Conservation (phyloP, 1,140 invertebrate genomes). For the Zaprionus tsacasi region DNA sequence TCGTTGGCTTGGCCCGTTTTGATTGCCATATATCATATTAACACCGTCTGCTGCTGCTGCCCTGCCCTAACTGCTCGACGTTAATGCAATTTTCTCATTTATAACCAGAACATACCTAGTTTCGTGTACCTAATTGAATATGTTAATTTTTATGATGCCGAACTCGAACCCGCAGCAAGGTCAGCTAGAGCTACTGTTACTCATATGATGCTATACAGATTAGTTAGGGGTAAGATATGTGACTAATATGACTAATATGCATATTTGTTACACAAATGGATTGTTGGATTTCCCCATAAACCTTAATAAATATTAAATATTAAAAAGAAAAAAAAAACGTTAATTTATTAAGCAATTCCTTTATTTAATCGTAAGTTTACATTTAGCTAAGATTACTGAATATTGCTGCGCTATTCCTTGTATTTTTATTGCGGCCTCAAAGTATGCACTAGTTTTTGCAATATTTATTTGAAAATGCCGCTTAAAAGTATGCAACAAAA, state of each 20-base stretch:
- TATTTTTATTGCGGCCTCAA: neutral
- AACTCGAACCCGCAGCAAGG: constrained; percentile 9
- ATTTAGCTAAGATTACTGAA: neutral
- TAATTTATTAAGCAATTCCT: neutral
- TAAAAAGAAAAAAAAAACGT: too few relatives aligned
- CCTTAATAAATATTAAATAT: too few relatives aligned
- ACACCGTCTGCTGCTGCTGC: constrained; percentile 20
- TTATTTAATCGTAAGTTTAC: neutral
- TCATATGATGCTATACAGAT: neutral
- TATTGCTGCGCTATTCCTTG: neutral
- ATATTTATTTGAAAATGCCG: neutral
- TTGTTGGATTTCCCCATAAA: too few relatives aligned
- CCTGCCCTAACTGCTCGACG: constrained; percentile 27
- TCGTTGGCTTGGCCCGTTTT: constrained; percentile 41
- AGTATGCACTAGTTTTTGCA: neutral
- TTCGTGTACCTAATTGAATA: constrained; percentile 60
- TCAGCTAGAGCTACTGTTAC: constrained; percentile 15
- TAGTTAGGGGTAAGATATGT: neutral
- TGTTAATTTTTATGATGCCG: constrained; percentile 38
- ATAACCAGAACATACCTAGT: constrained; percentile 50
- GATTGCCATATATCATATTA: constrained; percentile 54
- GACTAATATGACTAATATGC: too few relatives aligned
- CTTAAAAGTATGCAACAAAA: neutral
- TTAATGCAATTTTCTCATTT: constrained; percentile 54
- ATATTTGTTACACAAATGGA: too few relatives aligned